Conservation (phyloP, 2,113 vertebrate genomes). For the Muntiacus reevesi region DNA sequence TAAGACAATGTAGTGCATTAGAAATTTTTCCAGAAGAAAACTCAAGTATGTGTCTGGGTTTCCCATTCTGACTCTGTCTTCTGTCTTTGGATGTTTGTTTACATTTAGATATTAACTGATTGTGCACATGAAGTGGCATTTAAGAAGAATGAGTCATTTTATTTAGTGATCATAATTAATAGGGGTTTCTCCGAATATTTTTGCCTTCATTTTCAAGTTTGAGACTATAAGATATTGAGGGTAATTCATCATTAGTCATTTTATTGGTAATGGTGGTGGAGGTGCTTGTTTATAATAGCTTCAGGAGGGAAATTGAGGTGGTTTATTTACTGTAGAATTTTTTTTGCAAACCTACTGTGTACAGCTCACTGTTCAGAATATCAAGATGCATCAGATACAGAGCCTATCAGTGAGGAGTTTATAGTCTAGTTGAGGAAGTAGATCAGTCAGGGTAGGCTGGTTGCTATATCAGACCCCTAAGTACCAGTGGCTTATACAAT, state of each 20-base stretch:
- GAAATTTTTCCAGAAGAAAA: slow-evolving; percentile 44
- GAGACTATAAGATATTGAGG: slow-evolving; percentile 28
- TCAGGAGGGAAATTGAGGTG: background rate
- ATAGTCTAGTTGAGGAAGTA: background rate
- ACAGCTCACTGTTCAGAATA: background rate
- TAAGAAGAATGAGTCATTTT: slow-evolving; percentile 41
- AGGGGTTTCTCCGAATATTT: slow-evolving; percentile 23
- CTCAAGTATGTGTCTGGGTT: slow-evolving; percentile 13
- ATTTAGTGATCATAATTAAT: slow-evolving; percentile 32
- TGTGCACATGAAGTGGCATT: slow-evolving; percentile 34
- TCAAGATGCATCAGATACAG: background rate
- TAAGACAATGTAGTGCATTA: background rate
- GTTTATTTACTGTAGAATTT: background rate
- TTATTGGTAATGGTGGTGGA: background rate
- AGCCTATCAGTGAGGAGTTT: background rate
- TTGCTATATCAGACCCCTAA: background rate
- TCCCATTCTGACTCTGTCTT: slow-evolving; percentile 19
- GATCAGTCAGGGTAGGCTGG: background rate
- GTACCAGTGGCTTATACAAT: background rate
- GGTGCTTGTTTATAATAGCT: background rate
- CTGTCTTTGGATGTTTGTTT: slow-evolving; percentile 57
- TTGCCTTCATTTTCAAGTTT: slow-evolving; percentile 45
- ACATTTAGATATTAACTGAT: slow-evolving; percentile 63
- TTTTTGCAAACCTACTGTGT: background rate
- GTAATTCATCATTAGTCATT: background rate